Evolutionary conservation across 2,797 vertebrate species (phyloP).

Genomic region (Prunella strophiata): DNA sequence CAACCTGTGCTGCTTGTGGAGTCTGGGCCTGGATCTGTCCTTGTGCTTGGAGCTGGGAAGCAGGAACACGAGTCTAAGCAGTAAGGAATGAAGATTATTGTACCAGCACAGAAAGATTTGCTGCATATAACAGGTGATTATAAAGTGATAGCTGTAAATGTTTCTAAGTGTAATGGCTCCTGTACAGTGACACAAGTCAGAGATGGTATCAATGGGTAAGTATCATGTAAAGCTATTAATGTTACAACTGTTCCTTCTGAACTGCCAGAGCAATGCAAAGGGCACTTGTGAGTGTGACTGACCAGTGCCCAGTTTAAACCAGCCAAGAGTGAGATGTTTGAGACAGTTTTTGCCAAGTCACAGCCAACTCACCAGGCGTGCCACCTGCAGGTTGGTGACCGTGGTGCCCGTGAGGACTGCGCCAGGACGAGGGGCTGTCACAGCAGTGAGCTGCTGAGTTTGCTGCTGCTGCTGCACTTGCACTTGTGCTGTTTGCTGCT

Average conservation of each 20-base stretch:
- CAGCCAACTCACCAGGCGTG: conserved; percentile 89
- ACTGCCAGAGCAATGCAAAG: background rate
- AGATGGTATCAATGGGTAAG: background rate
- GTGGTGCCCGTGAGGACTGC: conserved; percentile 87
- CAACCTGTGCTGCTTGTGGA: conserved; percentile 86
- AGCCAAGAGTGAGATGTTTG: background rate
- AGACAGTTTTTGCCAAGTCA: background rate
- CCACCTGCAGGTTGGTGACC: conserved; percentile 88
- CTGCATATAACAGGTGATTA: background rate
- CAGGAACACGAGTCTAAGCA: conserved; percentile 72
- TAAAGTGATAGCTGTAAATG: background rate
- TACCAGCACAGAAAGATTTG: background rate
- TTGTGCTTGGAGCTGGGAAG: conserved; percentile 84
- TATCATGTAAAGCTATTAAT: background rate
- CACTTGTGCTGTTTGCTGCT: conserved; percentile 77
- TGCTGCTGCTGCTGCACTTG: conserved; percentile 85
- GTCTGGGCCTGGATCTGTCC: conserved; percentile 84
- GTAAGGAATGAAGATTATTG: conserved; percentile 64
- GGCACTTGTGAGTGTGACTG: background rate
- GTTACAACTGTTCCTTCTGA: background rate
- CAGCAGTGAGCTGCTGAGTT: conserved; percentile 87
- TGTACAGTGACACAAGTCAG: background rate
- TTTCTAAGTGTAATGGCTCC: background rate
- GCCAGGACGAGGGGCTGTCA: conserved; percentile 85
- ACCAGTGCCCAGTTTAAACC: background rate